Conservation (phyloP, 2,797 vertebrate genomes). For the Coluber constrictor region DNA sequence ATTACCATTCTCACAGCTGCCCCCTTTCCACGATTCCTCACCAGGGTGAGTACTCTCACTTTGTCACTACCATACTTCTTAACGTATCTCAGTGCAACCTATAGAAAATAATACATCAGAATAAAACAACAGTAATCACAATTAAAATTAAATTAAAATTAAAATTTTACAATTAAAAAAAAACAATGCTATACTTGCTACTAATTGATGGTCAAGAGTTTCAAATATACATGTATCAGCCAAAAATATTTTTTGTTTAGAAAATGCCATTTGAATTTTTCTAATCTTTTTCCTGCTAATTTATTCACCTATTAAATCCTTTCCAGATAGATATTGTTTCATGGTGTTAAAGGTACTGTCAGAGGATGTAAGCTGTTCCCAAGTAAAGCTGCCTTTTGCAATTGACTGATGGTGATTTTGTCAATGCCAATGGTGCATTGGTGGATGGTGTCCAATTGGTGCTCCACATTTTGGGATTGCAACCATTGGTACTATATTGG, state of each 20-base stretch:
- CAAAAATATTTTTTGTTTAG: constrained; percentile 40
- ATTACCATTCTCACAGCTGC: constrained; percentile 93
- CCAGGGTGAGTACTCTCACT: constrained; percentile 86
- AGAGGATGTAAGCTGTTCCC: neutral
- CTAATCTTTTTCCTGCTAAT: neutral
- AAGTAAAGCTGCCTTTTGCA: neutral
- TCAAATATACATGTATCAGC: neutral
- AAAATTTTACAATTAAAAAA: too few species aligned
- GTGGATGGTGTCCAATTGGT: neutral
- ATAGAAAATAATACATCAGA: constrained; percentile 54
- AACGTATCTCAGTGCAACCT: constrained; percentile 88
- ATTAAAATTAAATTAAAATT: too few species aligned
- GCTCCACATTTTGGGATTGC: neutral
- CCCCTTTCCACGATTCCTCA: constrained; percentile 91
- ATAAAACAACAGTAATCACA: constrained; percentile 45
- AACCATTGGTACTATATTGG: neutral
- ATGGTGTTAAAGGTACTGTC: neutral
- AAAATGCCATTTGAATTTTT: constrained; percentile 1
- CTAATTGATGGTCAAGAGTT: neutral
- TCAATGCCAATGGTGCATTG: neutral
- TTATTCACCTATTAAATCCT: neutral
- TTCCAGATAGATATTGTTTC: neutral
- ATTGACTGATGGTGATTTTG: neutral
- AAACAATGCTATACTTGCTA: constrained; percentile 30
- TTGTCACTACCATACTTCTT: constrained; percentile 85